phyloP scores from a whole-genome alignment of 2,888 invertebrate species.

The Pogonocherus hispidulus region DNA sequence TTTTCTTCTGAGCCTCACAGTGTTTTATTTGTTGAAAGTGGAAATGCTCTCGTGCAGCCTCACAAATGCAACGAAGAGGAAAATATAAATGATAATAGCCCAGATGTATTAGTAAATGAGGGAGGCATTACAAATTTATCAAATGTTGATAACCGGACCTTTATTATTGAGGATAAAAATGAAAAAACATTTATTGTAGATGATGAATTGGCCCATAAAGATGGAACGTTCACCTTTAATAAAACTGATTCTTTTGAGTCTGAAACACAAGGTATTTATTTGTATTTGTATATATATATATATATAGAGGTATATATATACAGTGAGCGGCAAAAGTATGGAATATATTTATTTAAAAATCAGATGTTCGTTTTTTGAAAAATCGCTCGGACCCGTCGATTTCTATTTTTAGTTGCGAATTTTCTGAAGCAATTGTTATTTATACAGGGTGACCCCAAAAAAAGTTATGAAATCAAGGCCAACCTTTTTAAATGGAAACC shows the following conservation, averaged over 20 bases:
- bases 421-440: too few relatives aligned
- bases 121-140: neutral
- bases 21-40: constrained; percentile 59
- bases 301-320: too few relatives aligned
- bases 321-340: too few relatives aligned
- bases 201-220: constrained; percentile 1
- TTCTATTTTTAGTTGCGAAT: too few relatives aligned
- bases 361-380: too few relatives aligned
- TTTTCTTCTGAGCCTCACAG: constrained; percentile 63
- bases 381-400: too few relatives aligned
- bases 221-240: constrained; percentile 14
- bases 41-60: constrained; percentile 16
- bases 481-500: too few relatives aligned
- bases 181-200: constrained; percentile 36
- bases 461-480: too few relatives aligned
- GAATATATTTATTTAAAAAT: too few relatives aligned
- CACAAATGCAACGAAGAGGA: neutral
- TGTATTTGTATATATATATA: neutral
- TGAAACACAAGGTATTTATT: constrained; percentile 1
- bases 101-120: neutral
- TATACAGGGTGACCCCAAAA: too few relatives aligned
- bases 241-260: neutral
- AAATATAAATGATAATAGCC: constrained; percentile 17
- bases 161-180: constrained; percentile 5
- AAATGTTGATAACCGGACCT: neutral